Percentiles rank a stretch among this genome's conserved stretches.
These are phyloP conservation scores for Tolypeutes matacus DNA, from an alignment of 2,797 vertebrate species.

Conservation along the genomic window DNA sequence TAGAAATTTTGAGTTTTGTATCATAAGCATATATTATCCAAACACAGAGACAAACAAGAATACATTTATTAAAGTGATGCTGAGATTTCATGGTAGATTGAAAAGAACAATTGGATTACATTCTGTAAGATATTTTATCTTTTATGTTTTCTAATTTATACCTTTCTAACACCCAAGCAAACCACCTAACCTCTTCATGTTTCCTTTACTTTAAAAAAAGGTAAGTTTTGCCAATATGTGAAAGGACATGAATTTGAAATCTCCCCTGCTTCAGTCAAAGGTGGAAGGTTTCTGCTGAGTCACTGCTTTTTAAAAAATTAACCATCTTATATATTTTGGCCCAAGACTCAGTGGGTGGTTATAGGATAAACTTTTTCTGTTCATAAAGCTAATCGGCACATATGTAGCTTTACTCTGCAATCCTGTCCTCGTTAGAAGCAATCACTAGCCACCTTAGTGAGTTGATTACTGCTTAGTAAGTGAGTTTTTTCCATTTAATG, in stretches of 20 bases:
- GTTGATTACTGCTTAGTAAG: slow-evolving; percentile 57
- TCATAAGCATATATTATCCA: not conserved
- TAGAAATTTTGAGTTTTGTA: not conserved
- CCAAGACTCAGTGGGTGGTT: not conserved
- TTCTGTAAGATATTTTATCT: not conserved
- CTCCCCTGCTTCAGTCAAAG: not conserved
- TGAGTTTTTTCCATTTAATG: slow-evolving; percentile 26
- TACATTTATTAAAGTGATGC: not conserved
- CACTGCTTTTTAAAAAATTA: slow-evolving; percentile 48
- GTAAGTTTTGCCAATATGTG: not conserved
- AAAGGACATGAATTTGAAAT: slow-evolving; percentile 52
- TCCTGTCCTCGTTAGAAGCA: slow-evolving; percentile 57
- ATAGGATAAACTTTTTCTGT: slow-evolving; percentile 31
- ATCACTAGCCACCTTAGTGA: slow-evolving; percentile 32
- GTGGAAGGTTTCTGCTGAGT: slow-evolving; percentile 56
- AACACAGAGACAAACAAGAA: not conserved
- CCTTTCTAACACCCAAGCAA: not conserved
- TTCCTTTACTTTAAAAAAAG: not conserved
- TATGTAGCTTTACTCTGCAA: slow-evolving; percentile 40
- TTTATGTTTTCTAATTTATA: not conserved
- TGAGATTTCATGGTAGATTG: not conserved
- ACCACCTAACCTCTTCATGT: not conserved
- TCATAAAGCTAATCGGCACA: slow-evolving; percentile 62
- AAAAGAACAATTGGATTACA: not conserved
- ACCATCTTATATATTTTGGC: not conserved